phyloP scores from a whole-genome alignment of 2,113 vertebrate species.

The Leiothrix lutea region DNA sequence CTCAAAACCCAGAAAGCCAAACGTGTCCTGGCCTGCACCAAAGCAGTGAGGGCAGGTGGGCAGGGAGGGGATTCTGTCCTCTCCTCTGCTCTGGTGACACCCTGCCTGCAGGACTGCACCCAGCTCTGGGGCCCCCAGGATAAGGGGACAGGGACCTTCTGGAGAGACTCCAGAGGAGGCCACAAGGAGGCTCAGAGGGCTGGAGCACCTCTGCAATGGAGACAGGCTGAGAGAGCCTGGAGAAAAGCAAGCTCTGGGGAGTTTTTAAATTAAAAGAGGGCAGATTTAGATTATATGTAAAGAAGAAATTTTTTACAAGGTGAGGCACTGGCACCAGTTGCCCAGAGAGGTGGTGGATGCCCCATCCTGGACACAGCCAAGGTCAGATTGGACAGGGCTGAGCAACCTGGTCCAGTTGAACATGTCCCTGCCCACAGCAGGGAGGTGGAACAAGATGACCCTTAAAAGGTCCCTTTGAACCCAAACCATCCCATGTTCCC shows the following conservation, averaged over 20 bases:
- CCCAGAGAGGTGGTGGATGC: background rate
- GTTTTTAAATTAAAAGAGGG: background rate
- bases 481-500: background rate
- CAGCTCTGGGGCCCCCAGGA: background rate
- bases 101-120: background rate
- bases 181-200: background rate
- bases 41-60: background rate
- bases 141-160: background rate
- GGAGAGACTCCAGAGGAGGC: background rate
- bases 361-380: background rate
- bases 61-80: background rate
- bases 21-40: background rate
- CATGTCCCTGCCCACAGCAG: background rate
- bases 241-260: background rate
- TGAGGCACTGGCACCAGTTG: background rate
- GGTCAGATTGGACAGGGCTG: background rate
- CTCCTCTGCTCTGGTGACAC: background rate
- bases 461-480: background rate
- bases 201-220: background rate
- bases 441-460: background rate
- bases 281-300: background rate
- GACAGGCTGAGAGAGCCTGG: background rate
- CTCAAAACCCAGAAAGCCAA: background rate
- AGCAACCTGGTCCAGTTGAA: background rate
- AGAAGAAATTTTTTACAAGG: background rate